phyloP scores from a whole-genome alignment of 2,888 invertebrate species.

The Halictus quadricinctus region DNA sequence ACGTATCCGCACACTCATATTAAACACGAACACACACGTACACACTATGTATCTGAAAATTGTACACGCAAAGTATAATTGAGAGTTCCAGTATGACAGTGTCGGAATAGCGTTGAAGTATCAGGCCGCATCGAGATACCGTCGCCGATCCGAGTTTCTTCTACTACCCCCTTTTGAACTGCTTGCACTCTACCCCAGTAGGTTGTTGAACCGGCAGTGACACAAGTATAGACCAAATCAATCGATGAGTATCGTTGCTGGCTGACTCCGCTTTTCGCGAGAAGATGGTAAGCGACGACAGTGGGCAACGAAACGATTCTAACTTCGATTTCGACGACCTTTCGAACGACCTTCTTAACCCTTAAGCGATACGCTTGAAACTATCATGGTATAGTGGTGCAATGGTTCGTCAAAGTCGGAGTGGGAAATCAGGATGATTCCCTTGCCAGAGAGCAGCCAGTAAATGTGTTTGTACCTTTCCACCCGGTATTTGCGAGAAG shows the following conservation, averaged over 20 bases:
- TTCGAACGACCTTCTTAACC: too few species aligned
- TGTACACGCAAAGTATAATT: constrained; percentile 23
- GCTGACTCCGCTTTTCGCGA: constrained; percentile 32
- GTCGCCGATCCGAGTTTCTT: constrained; percentile 31
- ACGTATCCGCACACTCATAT: constrained; percentile 13
- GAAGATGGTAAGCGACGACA: neutral
- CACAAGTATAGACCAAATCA: neutral
- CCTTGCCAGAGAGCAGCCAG: too few species aligned
- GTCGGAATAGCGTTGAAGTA: constrained; percentile 8
- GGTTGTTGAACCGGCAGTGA: constrained; percentile 40
- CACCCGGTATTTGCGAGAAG: too few species aligned
- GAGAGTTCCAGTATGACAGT: constrained; percentile 23
- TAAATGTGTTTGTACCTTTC: too few species aligned
- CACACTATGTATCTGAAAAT: neutral
- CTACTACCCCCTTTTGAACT: constrained; percentile 15
- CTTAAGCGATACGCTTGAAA: too few species aligned
- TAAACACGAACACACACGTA: neutral
- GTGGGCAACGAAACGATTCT: neutral
- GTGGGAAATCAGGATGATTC: too few species aligned
- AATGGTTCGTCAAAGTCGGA: too few species aligned
- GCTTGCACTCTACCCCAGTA: constrained; percentile 45
- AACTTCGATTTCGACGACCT: too few species aligned
- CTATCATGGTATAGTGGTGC: too few species aligned
- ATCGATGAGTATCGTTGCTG: constrained; percentile 14
- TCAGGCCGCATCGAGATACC: constrained; percentile 31